Evolutionary conservation across 2,797 vertebrate genomes (phyloP).

Genomic region (Acridotheres tristis): DNA sequence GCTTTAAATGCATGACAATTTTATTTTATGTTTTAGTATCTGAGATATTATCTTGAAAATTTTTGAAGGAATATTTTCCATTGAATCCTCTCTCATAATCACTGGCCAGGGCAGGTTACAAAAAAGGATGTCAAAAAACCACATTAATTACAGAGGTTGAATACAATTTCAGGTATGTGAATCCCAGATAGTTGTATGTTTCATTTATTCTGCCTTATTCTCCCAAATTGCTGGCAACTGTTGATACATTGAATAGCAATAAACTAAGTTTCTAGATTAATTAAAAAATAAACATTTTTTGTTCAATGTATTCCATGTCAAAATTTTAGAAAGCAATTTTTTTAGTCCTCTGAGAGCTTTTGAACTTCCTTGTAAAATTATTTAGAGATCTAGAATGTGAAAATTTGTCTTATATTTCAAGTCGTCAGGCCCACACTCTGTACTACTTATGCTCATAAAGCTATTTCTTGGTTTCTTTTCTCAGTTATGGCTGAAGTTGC

Average conservation of each 20-base stretch:
- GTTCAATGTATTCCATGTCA: not conserved
- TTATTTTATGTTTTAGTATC: not conserved
- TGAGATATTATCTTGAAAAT: not conserved
- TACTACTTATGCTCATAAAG: not conserved
- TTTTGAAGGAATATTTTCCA: not conserved
- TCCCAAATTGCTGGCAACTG: not conserved
- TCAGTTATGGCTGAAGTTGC: not conserved
- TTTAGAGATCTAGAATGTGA: not conserved
- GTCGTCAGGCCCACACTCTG: not conserved
- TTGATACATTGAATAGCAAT: not conserved
- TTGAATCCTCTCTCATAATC: not conserved
- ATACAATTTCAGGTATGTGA: not conserved
- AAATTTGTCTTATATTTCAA: not conserved
- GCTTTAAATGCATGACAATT: not conserved
- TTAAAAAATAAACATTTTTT: not conserved
- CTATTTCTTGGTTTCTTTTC: not conserved
- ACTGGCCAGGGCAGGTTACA: not conserved
- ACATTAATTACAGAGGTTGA: not conserved
- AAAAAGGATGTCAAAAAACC: not conserved
- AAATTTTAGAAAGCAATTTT: accelerated
- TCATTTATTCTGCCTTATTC: not conserved
- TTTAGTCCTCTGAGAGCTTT: not conserved
- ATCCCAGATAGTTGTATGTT: accelerated
- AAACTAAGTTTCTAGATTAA: not conserved
- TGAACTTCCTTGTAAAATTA: not conserved